These are phyloP conservation scores for Polia nebulosa DNA, from an alignment of 2,888 invertebrate species.

Conservation along the genomic window DNA sequence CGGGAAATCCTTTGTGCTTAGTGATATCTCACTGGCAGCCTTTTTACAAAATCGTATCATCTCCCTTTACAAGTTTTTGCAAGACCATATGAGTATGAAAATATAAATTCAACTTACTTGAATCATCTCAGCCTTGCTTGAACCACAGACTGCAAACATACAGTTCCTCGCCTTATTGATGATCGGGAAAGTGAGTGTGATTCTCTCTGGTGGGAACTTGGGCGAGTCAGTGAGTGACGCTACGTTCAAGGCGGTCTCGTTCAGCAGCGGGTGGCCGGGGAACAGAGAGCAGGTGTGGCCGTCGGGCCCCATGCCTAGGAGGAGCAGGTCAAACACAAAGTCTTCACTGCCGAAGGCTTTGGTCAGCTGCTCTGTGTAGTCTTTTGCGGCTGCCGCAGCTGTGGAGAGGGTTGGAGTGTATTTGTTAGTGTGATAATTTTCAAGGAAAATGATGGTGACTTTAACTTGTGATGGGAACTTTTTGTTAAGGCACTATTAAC, in stretches of 20 bases:
- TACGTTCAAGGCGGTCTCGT: slow-evolving; percentile 93
- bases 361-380: slow-evolving; percentile 93
- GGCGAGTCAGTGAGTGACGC: slow-evolving; percentile 98
- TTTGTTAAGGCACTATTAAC: no score
- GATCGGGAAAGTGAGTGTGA: slow-evolving; percentile 97
- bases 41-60: no score
- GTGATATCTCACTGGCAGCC: no score
- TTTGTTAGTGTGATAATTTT: no score
- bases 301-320: slow-evolving; percentile 99
- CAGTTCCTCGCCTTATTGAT: slow-evolving; percentile 96
- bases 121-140: slow-evolving; percentile 96
- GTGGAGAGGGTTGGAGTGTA: slow-evolving; percentile 50
- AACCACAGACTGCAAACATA: slow-evolving; percentile 96
- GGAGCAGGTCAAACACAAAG: slow-evolving; percentile 95
- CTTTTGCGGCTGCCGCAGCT: slow-evolving; percentile 95
- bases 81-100: neutral
- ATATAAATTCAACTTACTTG: slow-evolving; percentile 93
- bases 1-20: no score
- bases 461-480: no score
- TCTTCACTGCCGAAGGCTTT: slow-evolving; percentile 90
- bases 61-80: no score
- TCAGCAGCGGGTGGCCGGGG: slow-evolving; percentile 93
- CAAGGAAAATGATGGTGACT: no score
- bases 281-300: slow-evolving; percentile 99
- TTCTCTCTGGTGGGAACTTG: slow-evolving; percentile 97